A percentile compares a stretch with the other conserved stretches of the same genome.
Conservation (phyloP, 2,888 invertebrate genomes). For the Heliothis peltigera region DNA sequence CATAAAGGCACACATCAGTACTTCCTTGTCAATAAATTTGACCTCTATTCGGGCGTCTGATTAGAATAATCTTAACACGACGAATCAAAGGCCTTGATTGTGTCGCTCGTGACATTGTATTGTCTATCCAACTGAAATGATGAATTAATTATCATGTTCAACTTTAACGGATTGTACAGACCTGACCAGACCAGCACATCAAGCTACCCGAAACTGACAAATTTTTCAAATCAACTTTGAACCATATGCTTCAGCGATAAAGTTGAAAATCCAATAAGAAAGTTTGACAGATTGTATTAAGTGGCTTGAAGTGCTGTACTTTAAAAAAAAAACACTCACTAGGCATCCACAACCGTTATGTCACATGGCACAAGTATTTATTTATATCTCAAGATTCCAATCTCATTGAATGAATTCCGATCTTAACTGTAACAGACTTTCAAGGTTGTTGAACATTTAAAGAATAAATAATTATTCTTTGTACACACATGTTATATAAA, state of each 20-base stretch:
- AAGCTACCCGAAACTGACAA: too few species aligned
- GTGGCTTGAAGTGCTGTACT: too few species aligned
- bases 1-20: slow-evolving; percentile 18
- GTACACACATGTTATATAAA: not conserved
- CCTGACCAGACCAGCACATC: too few species aligned
- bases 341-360: not conserved
- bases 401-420: slow-evolving; percentile 36
- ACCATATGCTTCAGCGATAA: too few species aligned
- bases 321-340: too few species aligned
- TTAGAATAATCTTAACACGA: slow-evolving; percentile 67
- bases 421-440: slow-evolving; percentile 31
- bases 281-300: too few species aligned
- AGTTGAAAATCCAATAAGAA: too few species aligned
- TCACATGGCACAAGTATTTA: slow-evolving; percentile 2
- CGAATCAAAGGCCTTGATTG: slow-evolving; percentile 60
- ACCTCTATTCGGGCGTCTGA: slow-evolving; percentile 67
- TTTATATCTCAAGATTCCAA: slow-evolving; percentile 24
- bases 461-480: slow-evolving; percentile 19
- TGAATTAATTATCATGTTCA: slow-evolving; percentile 20
- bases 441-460: slow-evolving; percentile 32
- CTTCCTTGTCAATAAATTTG: slow-evolving; percentile 65
- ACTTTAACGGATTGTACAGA: too few species aligned
- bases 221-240: too few species aligned
- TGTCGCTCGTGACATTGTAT: slow-evolving; percentile 44
- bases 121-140: slow-evolving; percentile 25